Conservation (phyloP, 2,797 vertebrate species). For the Linurgus olivaceus region DNA sequence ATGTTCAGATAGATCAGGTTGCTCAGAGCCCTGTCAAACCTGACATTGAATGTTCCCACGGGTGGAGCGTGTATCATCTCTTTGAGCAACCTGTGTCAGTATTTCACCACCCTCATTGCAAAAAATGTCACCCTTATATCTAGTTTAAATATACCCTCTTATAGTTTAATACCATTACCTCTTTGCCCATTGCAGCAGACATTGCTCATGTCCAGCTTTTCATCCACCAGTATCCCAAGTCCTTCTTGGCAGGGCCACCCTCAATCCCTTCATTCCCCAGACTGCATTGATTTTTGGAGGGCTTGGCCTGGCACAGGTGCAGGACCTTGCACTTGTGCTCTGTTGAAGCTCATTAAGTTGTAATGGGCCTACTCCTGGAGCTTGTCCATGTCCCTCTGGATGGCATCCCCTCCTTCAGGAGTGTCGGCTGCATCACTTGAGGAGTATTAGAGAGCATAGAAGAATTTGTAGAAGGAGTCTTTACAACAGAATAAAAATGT, state of each 20-base stretch:
- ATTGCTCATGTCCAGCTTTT: not conserved
- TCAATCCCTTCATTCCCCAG: not conserved
- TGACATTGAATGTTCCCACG: not conserved
- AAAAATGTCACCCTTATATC: not conserved
- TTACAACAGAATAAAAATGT: not conserved
- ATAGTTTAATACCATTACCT: not conserved
- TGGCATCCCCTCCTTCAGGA: not conserved
- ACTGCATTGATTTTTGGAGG: not conserved
- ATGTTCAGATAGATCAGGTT: not conserved
- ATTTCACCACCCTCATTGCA: not conserved
- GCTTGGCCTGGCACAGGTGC: not conserved
- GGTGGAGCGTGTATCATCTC: not conserved
- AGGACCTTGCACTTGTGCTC: not conserved
- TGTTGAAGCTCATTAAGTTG: not conserved
- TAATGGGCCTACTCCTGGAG: not conserved
- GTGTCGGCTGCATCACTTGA: not conserved
- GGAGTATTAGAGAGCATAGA: not conserved
- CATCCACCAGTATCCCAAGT: not conserved
- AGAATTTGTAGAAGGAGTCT: not conserved
- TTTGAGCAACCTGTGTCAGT: not conserved
- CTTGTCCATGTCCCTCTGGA: not conserved
- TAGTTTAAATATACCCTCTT: not conserved
- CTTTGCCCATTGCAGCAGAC: not conserved
- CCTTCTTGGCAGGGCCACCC: not conserved
- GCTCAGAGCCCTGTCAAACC: not conserved